A percentile compares a stretch with the other conserved stretches of the same genome.
Conservation (phyloP, 2,797 vertebrate species). For the Diplodus sargus region DNA sequence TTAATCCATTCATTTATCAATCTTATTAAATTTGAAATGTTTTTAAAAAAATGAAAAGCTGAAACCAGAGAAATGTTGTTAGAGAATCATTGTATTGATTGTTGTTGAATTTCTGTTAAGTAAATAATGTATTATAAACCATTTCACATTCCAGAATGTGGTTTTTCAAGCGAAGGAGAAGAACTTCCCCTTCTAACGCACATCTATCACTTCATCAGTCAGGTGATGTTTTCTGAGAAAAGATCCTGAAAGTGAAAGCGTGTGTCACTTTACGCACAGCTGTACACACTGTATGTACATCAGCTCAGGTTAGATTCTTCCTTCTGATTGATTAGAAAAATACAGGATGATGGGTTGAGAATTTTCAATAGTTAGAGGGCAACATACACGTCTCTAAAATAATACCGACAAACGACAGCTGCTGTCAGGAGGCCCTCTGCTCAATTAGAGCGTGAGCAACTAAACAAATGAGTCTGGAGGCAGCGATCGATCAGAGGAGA, state of each 20-base stretch:
- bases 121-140: background rate
- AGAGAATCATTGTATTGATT: background rate
- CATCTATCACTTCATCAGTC: no score
- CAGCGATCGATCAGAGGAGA: constrained; percentile 28
- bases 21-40: background rate
- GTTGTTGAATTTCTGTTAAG: background rate
- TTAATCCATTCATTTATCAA: background rate
- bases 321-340: background rate
- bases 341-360: background rate
- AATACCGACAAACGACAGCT: background rate
- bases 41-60: background rate
- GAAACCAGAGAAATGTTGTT: background rate
- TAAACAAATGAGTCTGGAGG: constrained; percentile 19
- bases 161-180: background rate
- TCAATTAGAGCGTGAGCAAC: constrained; percentile 7
- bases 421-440: background rate
- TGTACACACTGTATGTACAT: background rate
- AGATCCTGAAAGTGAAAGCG: no score
- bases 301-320: no score
- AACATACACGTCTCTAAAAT: background rate
- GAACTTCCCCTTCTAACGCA: background rate
- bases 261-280: background rate
- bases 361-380: background rate
- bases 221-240: no score
- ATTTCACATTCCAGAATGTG: background rate